Evolutionary conservation across 1,140 invertebrate genomes (phyloP).

Genomic region (Musca domestica): DNA sequence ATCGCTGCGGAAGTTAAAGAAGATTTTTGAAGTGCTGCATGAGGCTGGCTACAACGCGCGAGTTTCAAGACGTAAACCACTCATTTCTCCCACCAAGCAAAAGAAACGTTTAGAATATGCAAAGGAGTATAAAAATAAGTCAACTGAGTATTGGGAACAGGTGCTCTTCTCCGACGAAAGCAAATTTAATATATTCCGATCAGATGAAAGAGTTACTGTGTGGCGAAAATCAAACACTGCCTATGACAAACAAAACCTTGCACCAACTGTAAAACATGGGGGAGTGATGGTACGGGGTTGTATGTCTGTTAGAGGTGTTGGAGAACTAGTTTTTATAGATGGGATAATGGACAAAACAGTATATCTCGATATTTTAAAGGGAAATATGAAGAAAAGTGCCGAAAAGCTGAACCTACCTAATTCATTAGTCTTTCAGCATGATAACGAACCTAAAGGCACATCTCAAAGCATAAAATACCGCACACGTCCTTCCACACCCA

Average conservation of each 20-base stretch:
- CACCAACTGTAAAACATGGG: not conserved
- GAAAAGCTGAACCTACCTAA: not conserved
- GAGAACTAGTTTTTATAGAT: not conserved
- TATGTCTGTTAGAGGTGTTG: not conserved
- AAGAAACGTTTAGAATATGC: not conserved
- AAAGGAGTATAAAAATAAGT: conserved; percentile 2
- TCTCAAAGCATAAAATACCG: not conserved
- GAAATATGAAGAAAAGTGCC: too few species aligned
- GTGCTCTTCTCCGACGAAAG: not conserved
- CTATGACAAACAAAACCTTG: not conserved
- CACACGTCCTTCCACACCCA: not conserved
- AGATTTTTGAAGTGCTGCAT: not conserved
- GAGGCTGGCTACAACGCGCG: not conserved
- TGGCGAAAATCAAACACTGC: not conserved
- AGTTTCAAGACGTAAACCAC: not conserved
- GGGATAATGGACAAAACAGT: too few species aligned
- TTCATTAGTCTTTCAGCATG: too few species aligned
- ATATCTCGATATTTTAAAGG: not conserved
- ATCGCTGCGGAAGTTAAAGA: not conserved
- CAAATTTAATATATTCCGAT: not conserved
- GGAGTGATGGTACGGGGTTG: not conserved
- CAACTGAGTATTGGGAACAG: not conserved
- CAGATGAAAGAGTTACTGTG: not conserved
- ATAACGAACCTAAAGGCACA: not conserved
- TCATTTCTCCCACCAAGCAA: not conserved